Evolutionary conservation across 64 coral and sea anemone species (phyloP).

Genomic region (Stylophora pistillata): DNA sequence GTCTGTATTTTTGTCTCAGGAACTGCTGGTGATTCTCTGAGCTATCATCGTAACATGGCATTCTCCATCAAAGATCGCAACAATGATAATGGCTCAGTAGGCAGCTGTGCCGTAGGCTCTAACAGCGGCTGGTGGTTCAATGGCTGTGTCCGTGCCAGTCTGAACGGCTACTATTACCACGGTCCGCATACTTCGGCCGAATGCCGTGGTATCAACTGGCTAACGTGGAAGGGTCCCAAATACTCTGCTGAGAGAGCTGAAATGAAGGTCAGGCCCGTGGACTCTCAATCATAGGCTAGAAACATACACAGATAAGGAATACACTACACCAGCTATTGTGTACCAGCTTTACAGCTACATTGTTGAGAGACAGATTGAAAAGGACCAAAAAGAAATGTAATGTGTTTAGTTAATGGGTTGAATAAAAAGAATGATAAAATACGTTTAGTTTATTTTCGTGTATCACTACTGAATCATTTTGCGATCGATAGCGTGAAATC

Average conservation of each 20-base stretch:
- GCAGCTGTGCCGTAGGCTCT: conserved; percentile 16
- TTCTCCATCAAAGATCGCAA: conserved; percentile 62
- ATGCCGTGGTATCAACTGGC: conserved; percentile 46
- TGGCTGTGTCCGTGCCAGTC: background rate
- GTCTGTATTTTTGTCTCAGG: conserved; percentile 1
- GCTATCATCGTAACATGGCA: background rate
- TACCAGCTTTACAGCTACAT: too few species aligned
- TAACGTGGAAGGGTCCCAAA: background rate
- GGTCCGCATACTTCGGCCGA: background rate
- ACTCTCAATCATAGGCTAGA: too few species aligned
- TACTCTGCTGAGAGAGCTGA: conserved; percentile 13
- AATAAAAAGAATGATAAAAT: too few species aligned
- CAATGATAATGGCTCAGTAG: conserved; percentile 4
- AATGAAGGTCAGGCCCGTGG: conserved; percentile 16
- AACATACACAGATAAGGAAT: too few species aligned
- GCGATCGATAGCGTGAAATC: too few species aligned
- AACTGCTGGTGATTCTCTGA: conserved; percentile 42
- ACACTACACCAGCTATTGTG: too few species aligned
- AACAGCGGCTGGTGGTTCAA: conserved; percentile 64
- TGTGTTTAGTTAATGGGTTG: too few species aligned
- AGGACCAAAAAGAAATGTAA: too few species aligned
- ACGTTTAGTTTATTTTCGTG: too few species aligned
- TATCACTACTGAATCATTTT: too few species aligned
- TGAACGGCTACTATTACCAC: conserved; percentile 44
- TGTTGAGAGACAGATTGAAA: too few species aligned